Evolutionary conservation across 2,888 invertebrate species (phyloP), one percentile per base, ranked within the genome.

Genomic region (Poecilobothrus nobilitatus): DNA sequence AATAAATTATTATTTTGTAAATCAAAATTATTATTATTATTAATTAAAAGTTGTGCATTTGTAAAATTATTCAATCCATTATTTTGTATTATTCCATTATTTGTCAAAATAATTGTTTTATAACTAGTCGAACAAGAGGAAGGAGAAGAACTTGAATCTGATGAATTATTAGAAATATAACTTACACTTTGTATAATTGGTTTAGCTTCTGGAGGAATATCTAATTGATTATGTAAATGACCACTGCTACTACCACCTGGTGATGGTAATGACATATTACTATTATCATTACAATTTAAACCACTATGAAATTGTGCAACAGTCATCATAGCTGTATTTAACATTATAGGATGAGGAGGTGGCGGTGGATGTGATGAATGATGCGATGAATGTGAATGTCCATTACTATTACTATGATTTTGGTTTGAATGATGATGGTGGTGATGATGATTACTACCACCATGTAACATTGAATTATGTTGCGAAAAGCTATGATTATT

Each of bases 141-240:
- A n/a, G 27, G 27, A 20, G 63, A 63, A 66, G 69, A 33, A 68
- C 67, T 33, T 66, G 70, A 21, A 63, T 70, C 67, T 68, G 70
- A 70, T 67, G 69, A 70, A 69, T 68, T 69, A 67, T 72, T 72
- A 66, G 73, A 70, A 65, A 71, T 74, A 83, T 86, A 76, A 90
- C 91, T 92, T 91, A 94, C 93, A 91, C 92, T 89, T 85, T 91
- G 91, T 71, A 82, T 86, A 75, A 86, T 85, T 80, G 86, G 84
- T 80, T 86, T 88, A 81, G 84, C 84, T 34, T 65, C 65, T 65
- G 65, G 65, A 34, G 65, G 33, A 34, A 37, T 37, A 34, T 33
- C 37, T 37, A 65, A 37, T 34, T 33, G n/a, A 34, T 20, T 20
- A n/a, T 65, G 65, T 34, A 34, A 10, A 20, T 33, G 20, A 63